These are phyloP conservation scores for Meiosimyza platycephala DNA, from an alignment of 2,888 invertebrate species.

Conservation along the genomic window DNA sequence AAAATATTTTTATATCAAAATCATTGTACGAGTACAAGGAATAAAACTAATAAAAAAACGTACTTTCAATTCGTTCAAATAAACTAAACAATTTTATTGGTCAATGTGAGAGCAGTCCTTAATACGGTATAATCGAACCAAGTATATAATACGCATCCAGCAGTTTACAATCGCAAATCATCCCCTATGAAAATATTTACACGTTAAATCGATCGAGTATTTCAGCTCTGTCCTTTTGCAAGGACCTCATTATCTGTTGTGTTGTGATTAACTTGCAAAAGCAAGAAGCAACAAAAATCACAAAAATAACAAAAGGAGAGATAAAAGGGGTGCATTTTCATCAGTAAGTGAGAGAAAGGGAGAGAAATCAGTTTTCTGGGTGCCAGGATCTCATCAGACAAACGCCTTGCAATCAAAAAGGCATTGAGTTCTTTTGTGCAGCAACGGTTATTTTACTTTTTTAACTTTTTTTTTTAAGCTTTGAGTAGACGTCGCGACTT, in stretches of 20 bases:
- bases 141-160: not conserved
- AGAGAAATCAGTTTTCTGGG: conserved; percentile 52
- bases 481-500: no score
- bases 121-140: conserved; percentile 2
- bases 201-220: conserved; percentile 19
- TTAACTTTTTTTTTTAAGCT: conserved; percentile 5
- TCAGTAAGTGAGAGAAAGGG: not conserved
- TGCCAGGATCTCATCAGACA: conserved; percentile 62
- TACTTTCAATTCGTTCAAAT: no score
- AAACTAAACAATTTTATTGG: no score
- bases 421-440: conserved; percentile 46
- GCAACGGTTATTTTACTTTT: conserved; percentile 10
- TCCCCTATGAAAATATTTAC: conserved; percentile 39
- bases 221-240: conserved; percentile 18
- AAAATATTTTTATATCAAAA: no score
- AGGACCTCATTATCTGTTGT: conserved; percentile 45
- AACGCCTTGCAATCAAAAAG: conserved; percentile 66
- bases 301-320: conserved; percentile 41
- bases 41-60: no score
- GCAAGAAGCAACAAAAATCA: conserved; percentile 49
- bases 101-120: not conserved
- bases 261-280: conserved; percentile 60
- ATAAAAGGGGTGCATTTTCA: not conserved
- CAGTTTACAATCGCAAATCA: conserved; percentile 32
- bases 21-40: no score